Conservation (phyloP, 2,113 vertebrate species). For the Nothobranchius kuhntae region DNA sequence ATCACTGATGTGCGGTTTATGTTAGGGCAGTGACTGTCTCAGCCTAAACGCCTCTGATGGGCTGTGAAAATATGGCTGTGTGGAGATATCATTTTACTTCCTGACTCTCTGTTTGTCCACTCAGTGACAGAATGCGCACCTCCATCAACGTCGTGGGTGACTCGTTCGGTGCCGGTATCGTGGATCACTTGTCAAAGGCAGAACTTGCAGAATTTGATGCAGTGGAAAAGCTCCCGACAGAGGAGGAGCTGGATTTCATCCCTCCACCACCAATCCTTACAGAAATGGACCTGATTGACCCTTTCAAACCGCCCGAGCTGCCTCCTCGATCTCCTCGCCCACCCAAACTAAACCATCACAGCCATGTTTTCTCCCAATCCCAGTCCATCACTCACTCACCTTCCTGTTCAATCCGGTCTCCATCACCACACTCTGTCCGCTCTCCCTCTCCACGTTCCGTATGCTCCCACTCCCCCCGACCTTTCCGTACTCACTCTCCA, state of each 20-base stretch:
- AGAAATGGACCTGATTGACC: slow-evolving; percentile 70
- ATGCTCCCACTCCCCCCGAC: slow-evolving; percentile 76
- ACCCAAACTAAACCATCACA: slow-evolving; percentile 75
- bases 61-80: neutral
- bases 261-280: slow-evolving; percentile 73
- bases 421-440: slow-evolving; percentile 69
- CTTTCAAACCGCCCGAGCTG: slow-evolving; percentile 74
- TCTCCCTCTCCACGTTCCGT: slow-evolving; percentile 77
- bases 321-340: slow-evolving; percentile 78
- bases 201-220: slow-evolving; percentile 80
- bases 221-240: slow-evolving; percentile 47
- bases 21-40: neutral
- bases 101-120: slow-evolving; percentile 39
- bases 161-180: slow-evolving; percentile 84
- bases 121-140: slow-evolving; percentile 84
- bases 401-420: slow-evolving; percentile 71
- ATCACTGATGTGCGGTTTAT: neutral
- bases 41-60: neutral
- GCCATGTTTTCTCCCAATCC: slow-evolving; percentile 57
- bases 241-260: slow-evolving; percentile 72
- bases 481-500: slow-evolving; percentile 74
- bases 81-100: neutral
- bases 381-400: slow-evolving; percentile 66
- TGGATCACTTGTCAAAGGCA: slow-evolving; percentile 79
- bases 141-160: slow-evolving; percentile 87